A percentile compares a stretch with the other conserved stretches of the same genome.
phyloP scores from a whole-genome alignment of 2,113 vertebrate species.

The Planiliza haematocheilus region DNA sequence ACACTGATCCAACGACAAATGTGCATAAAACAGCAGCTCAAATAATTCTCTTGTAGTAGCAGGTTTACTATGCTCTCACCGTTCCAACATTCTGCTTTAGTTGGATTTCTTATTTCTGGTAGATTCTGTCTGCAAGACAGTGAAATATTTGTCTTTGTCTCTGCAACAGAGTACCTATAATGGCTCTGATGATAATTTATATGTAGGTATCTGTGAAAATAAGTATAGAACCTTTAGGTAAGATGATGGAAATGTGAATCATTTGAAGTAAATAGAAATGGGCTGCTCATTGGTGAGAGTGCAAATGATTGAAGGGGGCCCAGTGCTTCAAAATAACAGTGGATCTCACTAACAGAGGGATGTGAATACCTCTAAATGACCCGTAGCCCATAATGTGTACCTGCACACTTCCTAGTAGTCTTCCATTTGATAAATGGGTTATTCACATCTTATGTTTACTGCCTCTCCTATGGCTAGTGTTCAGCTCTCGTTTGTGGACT shows the following conservation, averaged over 20 bases:
- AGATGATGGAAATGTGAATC: neutral
- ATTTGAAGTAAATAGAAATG: conserved; percentile 7
- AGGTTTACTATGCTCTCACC: neutral
- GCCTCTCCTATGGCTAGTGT: neutral
- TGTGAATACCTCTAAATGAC: conserved; percentile 24
- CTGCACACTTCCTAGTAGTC: neutral
- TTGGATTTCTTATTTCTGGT: neutral
- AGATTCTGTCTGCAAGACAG: no score
- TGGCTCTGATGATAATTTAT: conserved; percentile 13
- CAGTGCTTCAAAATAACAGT: conserved; percentile 8
- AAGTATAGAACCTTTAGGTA: neutral
- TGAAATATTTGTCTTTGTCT: no score
- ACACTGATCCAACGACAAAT: conserved; percentile 19
- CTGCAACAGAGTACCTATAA: neutral
- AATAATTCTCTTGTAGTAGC: conserved; percentile 9
- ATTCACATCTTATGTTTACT: conserved; percentile 21
- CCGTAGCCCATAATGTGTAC: conserved; percentile 8
- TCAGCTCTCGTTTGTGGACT: conserved; percentile 13
- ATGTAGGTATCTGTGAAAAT: conserved; percentile 7
- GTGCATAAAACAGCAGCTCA: conserved; percentile 35
- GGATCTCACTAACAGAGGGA: conserved; percentile 13
- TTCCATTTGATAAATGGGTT: conserved; percentile 25
- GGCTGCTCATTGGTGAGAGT: neutral
- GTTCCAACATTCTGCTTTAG: neutral
- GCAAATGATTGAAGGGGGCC: conserved; percentile 1